Base-by-base conservation (phyloP, 2,888 invertebrate species). In the Diogma glabrata region DNA sequence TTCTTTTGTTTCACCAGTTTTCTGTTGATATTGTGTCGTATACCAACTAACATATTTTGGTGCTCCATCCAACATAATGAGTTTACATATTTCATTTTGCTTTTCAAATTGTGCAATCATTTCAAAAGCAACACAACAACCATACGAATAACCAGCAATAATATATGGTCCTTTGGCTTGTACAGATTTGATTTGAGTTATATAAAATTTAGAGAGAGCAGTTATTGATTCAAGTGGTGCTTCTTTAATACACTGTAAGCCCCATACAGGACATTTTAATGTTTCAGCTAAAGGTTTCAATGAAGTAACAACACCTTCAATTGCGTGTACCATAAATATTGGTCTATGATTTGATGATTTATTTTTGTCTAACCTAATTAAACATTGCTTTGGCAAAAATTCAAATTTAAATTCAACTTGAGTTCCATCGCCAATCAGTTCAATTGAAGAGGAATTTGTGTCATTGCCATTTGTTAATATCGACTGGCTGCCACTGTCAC, bases 91-190 rank as follows among this genome's bases (percentile, higher is more conserved):
- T 55, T 70, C 69, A 12, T 67, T 67, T 38, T 70, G 72, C 57
- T 74, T 71, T 65, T 92, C 88, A 51, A 96, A 72, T 65, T 88
- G 86, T 26, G 86, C 72, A 22, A 89, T 89, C 83, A 97, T 95
- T 74, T 96, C 96, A 67, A 93, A 90, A 16, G 93, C 94, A 28
- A 97, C 86, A 59, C 87, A 82, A 38, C 92, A 90, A 55, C 99
- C 97, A 70, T 90, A 96, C 0, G 96, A 97, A 72, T 99, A 97
- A 2, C 96, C 97, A 43, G 88, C 81, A 56, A 99, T 72, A 49
- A 82, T 79, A 75, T 91, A 95, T 3, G 95, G 93, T 55, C 92
- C 89, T 53, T 74, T 70, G 8, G 82, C 78, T 71, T 92, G 91
- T 46, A 86, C 72, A 50, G 76, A 75, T 64, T 81, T 82, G 61